phyloP scores from a whole-genome alignment of 2,113 vertebrate genomes.

The Gila orcuttii region DNA sequence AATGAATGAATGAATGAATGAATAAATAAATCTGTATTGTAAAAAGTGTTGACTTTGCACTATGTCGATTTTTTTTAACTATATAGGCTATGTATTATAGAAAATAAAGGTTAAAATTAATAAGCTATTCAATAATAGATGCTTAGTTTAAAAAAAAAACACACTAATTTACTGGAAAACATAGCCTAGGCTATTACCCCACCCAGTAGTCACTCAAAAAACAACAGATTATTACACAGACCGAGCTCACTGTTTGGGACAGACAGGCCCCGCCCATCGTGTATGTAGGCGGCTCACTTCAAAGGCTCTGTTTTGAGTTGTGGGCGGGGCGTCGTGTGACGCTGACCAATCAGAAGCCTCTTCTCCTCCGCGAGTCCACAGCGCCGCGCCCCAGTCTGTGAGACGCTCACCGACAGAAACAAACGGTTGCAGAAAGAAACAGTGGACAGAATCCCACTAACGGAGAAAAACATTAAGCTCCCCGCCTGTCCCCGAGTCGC shows the following conservation, averaged over 20 bases:
- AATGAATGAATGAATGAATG: no score
- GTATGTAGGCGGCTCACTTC: not conserved
- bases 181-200: not conserved
- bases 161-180: not conserved
- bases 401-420: not conserved
- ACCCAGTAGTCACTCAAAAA: not conserved
- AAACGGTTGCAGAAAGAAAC: conserved; percentile 29
- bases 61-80: no score
- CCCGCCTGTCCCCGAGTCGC: not conserved
- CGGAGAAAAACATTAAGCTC: not conserved
- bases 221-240: not conserved
- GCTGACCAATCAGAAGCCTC: not conserved
- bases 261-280: not conserved
- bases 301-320: not conserved
- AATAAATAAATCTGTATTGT: no score
- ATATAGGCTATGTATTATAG: not conserved
- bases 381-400: not conserved
- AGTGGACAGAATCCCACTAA: not conserved
- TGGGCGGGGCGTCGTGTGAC: not conserved
- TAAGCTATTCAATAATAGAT: not conserved
- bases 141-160: not conserved
- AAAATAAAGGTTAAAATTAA: not conserved
- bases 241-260: not conserved
- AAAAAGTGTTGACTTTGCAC: no score
- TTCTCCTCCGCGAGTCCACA: not conserved